Conservation (phyloP, 2,888 invertebrate genomes). For the Entomobrya proxima region DNA sequence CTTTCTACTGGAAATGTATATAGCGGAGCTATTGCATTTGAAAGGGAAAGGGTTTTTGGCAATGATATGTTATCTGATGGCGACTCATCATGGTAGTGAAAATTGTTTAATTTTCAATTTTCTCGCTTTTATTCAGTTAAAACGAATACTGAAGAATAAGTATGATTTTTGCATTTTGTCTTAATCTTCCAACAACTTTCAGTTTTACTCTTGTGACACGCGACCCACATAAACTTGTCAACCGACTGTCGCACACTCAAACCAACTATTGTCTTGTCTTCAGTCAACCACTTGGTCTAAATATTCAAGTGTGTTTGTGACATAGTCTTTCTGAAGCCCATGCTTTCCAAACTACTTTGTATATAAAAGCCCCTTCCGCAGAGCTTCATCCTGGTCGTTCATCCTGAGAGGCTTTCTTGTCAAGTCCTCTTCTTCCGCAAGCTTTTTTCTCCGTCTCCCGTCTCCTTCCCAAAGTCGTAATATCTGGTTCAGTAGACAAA, state of each 20-base stretch:
- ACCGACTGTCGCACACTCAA: not conserved
- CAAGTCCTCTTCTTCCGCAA: constrained; percentile 24
- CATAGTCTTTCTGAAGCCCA: not conserved
- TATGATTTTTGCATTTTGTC: too few species aligned
- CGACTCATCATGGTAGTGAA: too few species aligned
- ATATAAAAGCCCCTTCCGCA: not conserved
- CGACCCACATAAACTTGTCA: not conserved
- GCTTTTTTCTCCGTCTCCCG: not conserved
- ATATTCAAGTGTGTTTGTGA: not conserved
- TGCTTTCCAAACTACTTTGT: not conserved
- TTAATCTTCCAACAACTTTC: too few species aligned
- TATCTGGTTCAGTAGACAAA: not conserved
- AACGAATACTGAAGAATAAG: too few species aligned
- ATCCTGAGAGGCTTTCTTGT: not conserved
- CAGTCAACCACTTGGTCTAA: not conserved
- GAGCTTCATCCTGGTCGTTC: not conserved
- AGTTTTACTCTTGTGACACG: not conserved
- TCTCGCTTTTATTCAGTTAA: too few species aligned
- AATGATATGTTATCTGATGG: too few species aligned
- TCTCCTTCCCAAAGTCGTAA: not conserved
- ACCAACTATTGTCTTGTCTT: not conserved
- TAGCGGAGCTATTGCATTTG: too few species aligned
- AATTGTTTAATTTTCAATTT: too few species aligned
- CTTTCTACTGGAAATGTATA: too few species aligned
- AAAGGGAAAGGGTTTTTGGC: too few species aligned